Percentiles rank a stretch among this genome's conserved stretches.
Evolutionary conservation across 2,888 invertebrate species (phyloP).

Genomic region (Selenia dentaria): DNA sequence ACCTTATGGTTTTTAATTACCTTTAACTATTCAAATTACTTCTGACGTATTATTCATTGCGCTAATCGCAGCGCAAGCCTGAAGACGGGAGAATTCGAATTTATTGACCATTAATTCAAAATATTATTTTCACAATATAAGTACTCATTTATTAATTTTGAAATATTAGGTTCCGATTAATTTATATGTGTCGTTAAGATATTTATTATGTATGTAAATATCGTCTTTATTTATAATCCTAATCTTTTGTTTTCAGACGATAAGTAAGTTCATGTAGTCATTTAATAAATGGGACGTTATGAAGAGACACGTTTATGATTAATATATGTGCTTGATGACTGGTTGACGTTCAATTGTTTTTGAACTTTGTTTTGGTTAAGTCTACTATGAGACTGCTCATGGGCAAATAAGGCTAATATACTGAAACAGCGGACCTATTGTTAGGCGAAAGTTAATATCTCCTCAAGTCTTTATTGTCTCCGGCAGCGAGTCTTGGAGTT

Average conservation of each 20-base stretch:
- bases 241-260: constrained; percentile 74
- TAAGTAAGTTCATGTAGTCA: constrained; percentile 53
- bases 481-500: too few species aligned
- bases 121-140: constrained; percentile 85
- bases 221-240: constrained; percentile 80
- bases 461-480: too few species aligned
- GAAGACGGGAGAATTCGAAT: constrained; percentile 84
- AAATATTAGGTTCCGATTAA: constrained; percentile 85
- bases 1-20: constrained; percentile 55
- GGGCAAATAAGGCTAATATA: too few species aligned
- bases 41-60: constrained; percentile 39
- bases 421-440: too few species aligned
- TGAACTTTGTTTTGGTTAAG: too few species aligned
- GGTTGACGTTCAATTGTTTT: constrained; percentile 27
- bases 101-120: constrained; percentile 85
- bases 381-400: too few species aligned
- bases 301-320: constrained; percentile 1
- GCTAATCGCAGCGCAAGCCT: constrained; percentile 77
- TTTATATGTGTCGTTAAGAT: constrained; percentile 85
- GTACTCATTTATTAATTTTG: constrained; percentile 85
- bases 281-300: constrained; percentile 45
- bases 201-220: constrained; percentile 84
- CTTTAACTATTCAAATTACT: constrained; percentile 35
- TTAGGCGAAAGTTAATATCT: too few species aligned
- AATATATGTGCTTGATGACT: constrained; percentile 38